A percentile compares a stretch with the other conserved stretches of the same genome.
Conservation (phyloP, 2,888 invertebrate species). For the Drosophila emarginata region DNA sequence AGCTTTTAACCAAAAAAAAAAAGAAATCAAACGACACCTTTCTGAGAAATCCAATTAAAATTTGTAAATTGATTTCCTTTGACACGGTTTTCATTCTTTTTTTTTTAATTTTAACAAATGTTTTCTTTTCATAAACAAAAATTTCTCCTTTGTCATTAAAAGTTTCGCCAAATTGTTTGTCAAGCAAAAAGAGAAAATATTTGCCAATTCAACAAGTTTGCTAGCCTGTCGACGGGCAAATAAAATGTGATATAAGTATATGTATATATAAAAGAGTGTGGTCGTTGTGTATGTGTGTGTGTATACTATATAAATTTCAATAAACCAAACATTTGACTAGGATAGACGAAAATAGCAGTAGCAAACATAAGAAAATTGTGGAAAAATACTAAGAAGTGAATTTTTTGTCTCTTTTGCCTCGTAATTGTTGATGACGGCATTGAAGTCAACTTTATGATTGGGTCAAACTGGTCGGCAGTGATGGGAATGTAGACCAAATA, state of each 20-base stretch:
- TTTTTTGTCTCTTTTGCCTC: conserved; percentile 18
- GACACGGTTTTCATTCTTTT: background rate
- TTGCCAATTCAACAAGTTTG: conserved; percentile 15
- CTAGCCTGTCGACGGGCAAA: background rate
- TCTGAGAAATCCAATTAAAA: background rate
- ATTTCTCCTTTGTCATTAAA: conserved; percentile 1
- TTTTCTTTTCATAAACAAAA: background rate
- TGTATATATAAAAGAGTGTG: conserved; percentile 2
- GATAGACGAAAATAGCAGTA: conserved; percentile 1
- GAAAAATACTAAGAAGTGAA: background rate
- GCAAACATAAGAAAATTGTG: background rate
- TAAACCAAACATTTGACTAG: conserved; percentile 39
- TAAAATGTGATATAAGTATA: conserved; percentile 7
- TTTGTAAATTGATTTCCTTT: conserved; percentile 2
- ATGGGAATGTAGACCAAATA: conserved; percentile 22
- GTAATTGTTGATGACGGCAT: conserved; percentile 67
- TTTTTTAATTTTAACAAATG: background rate
- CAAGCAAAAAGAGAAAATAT: background rate
- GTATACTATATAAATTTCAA: conserved; percentile 37
- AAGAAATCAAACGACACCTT: too few species aligned
- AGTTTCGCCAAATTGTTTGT: background rate
- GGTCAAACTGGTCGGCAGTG: conserved; percentile 9
- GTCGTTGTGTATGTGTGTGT: background rate
- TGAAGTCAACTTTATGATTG: conserved; percentile 51
- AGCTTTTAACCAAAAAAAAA: background rate